Conservation (phyloP, 2,888 invertebrate species). For the Volucella bombylans region DNA sequence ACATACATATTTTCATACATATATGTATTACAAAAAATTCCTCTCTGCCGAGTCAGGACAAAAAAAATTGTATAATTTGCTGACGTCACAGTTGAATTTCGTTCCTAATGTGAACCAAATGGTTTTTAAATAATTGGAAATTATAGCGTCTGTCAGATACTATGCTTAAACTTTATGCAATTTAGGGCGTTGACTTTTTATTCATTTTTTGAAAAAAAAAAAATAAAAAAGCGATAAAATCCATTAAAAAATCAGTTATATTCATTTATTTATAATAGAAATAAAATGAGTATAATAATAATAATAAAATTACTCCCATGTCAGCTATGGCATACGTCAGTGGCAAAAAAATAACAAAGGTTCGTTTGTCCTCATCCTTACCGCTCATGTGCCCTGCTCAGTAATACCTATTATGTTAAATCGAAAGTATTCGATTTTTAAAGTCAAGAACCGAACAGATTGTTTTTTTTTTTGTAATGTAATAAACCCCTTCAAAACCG, state of each 20-base stretch:
- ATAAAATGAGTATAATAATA: conserved; percentile 3
- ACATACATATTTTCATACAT: too few species aligned
- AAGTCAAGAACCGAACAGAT: neutral
- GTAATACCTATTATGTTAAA: conserved; percentile 21
- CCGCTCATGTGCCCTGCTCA: neutral
- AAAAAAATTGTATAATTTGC: too few species aligned
- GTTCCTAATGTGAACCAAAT: too few species aligned
- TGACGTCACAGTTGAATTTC: too few species aligned
- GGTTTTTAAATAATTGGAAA: too few species aligned
- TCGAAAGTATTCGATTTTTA: conserved; percentile 36
- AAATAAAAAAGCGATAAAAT: neutral
- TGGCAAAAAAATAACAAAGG: neutral
- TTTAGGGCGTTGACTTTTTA: too few species aligned
- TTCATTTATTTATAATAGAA: conserved; percentile 54
- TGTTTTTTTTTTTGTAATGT: conserved; percentile 21
- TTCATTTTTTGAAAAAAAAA: too few species aligned
- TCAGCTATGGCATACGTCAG: conserved; percentile 54
- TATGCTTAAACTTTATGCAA: too few species aligned
- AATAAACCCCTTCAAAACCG: conserved; percentile 43
- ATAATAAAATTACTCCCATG: conserved; percentile 65
- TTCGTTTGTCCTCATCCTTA: neutral
- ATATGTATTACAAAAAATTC: too few species aligned
- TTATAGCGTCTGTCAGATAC: too few species aligned
- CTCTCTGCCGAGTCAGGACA: too few species aligned
- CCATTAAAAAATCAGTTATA: conserved; percentile 14